phyloP scores from a whole-genome alignment of 2,113 vertebrate genomes.

The Tautogolabrus adspersus region DNA sequence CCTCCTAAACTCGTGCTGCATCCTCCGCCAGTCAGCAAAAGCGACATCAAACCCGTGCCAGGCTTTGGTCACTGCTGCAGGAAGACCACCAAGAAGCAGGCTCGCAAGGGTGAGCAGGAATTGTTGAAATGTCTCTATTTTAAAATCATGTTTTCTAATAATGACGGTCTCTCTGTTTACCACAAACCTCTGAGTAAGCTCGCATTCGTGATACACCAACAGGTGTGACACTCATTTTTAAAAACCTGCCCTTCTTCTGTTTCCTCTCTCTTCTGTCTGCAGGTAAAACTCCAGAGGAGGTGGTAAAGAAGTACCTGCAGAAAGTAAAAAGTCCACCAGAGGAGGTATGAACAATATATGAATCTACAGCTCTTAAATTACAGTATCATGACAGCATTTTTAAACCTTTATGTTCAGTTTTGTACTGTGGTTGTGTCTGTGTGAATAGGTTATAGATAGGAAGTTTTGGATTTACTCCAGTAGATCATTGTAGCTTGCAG shows the following conservation, averaged over 20 bases:
- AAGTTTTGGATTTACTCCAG: no score
- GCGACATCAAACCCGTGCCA: slow-evolving; percentile 92
- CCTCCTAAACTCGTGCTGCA: slow-evolving; percentile 93
- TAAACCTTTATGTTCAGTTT: no score
- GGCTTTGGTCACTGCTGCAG: slow-evolving; percentile 92
- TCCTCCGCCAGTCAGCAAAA: slow-evolving; percentile 93
- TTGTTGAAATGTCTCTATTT: no score
- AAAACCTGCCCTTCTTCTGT: background rate
- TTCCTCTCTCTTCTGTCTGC: slow-evolving; percentile 16
- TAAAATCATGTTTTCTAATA: no score
- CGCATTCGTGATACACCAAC: no score
- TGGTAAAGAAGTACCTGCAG: slow-evolving; percentile 93
- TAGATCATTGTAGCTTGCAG: no score
- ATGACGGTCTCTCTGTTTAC: no score
- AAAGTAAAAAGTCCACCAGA: slow-evolving; percentile 92
- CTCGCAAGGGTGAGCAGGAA: slow-evolving; percentile 88
- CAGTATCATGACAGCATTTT: no score
- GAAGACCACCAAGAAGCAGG: slow-evolving; percentile 96
- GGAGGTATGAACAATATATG: slow-evolving; percentile 82
- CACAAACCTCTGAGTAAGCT: background rate
- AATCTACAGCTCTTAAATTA: background rate
- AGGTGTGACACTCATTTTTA: background rate
- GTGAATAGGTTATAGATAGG: no score
- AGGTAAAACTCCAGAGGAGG: slow-evolving; percentile 94
- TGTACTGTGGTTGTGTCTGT: no score